A percentile compares a stretch with the other conserved stretches of the same genome.
Conservation (phyloP, 2,888 invertebrate genomes). For the Stenotaenia linearis region DNA sequence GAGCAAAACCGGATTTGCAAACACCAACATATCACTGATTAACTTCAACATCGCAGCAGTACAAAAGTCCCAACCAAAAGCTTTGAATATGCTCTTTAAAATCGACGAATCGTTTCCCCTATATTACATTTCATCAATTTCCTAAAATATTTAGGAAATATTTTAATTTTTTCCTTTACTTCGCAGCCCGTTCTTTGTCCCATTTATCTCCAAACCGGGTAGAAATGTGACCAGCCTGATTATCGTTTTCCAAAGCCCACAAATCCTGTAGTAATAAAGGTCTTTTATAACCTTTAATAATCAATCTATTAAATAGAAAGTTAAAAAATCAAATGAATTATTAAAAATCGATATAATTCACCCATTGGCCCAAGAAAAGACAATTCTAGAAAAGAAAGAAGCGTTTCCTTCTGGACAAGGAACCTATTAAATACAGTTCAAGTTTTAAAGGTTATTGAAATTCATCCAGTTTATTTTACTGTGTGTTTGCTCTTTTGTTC, state of each 20-base stretch:
- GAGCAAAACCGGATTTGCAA: constrained; percentile 5
- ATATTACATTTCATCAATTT: not conserved
- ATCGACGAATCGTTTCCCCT: not conserved
- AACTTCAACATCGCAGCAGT: not conserved
- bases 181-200: constrained; percentile 11
- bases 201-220: not conserved
- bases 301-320: not conserved
- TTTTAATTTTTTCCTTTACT: not conserved
- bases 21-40: constrained; percentile 28
- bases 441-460: too few relatives aligned
- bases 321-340: not conserved
- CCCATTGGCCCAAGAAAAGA: constrained; percentile 24
- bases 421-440: too few relatives aligned
- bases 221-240: not conserved
- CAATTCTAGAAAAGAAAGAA: constrained; percentile 24
- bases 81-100: not conserved
- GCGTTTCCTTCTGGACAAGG: constrained; percentile 28
- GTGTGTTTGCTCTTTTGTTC: not conserved
- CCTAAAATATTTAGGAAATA: too few relatives aligned
- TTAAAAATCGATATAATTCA: not conserved
- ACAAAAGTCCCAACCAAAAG: constrained; percentile 17
- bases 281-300: constrained; percentile 19
- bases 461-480: not conserved
- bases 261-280: not conserved
- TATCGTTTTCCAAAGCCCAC: constrained; percentile 28